Conservation (phyloP, 2,113 vertebrate genomes). For the Phyllostomus discolor region DNA sequence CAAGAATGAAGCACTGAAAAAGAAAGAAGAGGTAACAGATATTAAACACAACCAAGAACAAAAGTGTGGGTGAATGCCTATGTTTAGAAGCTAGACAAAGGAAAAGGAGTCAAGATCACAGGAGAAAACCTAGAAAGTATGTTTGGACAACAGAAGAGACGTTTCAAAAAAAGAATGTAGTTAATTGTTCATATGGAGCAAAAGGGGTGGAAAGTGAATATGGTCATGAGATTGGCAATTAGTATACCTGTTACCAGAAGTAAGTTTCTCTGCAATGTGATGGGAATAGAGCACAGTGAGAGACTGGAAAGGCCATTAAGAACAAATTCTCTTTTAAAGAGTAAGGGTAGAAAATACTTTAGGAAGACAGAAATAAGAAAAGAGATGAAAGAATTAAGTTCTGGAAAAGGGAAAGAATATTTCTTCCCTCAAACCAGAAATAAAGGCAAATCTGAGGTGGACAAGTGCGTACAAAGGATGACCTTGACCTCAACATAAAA, state of each 20-base stretch:
- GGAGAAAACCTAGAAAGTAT: background rate
- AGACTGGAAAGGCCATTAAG: background rate
- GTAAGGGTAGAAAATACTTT: background rate
- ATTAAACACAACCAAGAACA: constrained; percentile 11
- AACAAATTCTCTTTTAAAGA: constrained; percentile 34
- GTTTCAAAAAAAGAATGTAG: background rate
- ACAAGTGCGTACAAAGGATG: background rate
- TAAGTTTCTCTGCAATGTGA: background rate
- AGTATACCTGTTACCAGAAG: background rate
- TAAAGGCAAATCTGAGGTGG: background rate
- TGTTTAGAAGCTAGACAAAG: constrained; percentile 14
- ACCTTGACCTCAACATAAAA: background rate
- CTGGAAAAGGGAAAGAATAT: background rate
- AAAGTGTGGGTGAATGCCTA: background rate
- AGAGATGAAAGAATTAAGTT: background rate
- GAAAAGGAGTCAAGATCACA: background rate
- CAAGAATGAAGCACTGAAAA: background rate
- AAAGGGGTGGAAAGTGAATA: background rate
- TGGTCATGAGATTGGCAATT: background rate
- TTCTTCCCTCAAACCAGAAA: background rate
- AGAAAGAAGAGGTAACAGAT: background rate
- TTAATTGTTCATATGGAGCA: background rate
- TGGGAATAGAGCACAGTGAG: background rate
- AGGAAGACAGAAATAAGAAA: background rate
- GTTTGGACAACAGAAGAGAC: background rate